Evolutionary conservation across 92 coral and sea anemone genomes (phyloP).

Genomic region (Epizoanthus stellaris): DNA sequence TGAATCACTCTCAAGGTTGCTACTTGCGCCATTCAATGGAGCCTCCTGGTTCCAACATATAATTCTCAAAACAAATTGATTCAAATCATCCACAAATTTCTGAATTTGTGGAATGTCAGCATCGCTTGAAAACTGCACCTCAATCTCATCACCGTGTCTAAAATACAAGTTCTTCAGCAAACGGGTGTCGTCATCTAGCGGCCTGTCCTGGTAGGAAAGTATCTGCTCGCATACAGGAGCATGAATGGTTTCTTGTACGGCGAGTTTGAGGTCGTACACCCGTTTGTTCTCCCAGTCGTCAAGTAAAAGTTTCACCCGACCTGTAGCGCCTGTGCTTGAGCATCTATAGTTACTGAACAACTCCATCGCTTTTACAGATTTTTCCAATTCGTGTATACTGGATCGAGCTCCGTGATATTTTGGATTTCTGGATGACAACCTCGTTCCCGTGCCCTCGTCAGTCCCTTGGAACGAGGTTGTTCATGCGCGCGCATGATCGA

Average conservation of each 20-base stretch:
- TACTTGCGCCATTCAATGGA: not conserved
- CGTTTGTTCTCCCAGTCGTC: constrained; percentile 23
- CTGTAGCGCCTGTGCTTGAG: constrained; percentile 16
- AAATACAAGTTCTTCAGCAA: constrained; percentile 63
- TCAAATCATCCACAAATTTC: constrained; percentile 48
- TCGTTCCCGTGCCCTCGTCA: too few species aligned
- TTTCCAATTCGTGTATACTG: too few species aligned
- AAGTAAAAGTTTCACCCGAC: constrained; percentile 28
- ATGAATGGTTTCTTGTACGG: constrained; percentile 55
- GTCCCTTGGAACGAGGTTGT: too few species aligned
- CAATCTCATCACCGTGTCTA: constrained; percentile 68
- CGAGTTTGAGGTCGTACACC: constrained; percentile 52
- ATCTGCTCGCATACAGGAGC: constrained; percentile 81
- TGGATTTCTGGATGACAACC: too few species aligned
- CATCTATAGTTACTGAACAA: constrained; percentile 5
- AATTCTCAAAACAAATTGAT: constrained; percentile 28
- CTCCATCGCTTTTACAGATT: not conserved
- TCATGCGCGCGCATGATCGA: too few species aligned
- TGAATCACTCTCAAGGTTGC: not conserved
- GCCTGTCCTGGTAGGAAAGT: constrained; percentile 61
- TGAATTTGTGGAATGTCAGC: constrained; percentile 62
- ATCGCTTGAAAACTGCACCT: constrained; percentile 54
- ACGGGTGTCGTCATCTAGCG: constrained; percentile 48
- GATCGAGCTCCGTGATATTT: too few species aligned
- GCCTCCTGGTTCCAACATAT: constrained; percentile 18